Evolutionary conservation across 2,797 vertebrate genomes (phyloP).

Genomic region (Galagoides demidoff): DNA sequence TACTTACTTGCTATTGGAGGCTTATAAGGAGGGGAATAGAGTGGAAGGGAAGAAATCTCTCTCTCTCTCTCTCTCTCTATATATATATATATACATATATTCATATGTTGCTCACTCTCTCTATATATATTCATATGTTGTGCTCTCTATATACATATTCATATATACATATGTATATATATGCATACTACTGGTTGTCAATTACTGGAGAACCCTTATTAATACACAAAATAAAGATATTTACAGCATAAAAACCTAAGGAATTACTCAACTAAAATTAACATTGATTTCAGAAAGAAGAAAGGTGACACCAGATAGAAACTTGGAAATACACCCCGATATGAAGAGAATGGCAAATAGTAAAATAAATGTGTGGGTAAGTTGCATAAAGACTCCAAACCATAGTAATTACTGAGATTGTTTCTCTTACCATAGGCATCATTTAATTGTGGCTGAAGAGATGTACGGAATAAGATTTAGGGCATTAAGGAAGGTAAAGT

Average conservation of each 20-base stretch:
- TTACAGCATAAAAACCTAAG: not conserved
- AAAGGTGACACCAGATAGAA: not conserved
- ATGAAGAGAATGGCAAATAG: not conserved
- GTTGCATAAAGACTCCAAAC: not conserved
- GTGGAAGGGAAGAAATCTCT: not conserved
- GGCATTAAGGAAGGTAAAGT: not conserved
- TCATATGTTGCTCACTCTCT: too few species aligned
- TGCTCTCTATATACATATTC: not conserved
- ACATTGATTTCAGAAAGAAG: not conserved
- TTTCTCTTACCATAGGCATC: not conserved
- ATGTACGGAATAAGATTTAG: not conserved
- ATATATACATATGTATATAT: not conserved
- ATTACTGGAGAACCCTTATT: not conserved
- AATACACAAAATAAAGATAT: not conserved
- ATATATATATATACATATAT: too few species aligned
- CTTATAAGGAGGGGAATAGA: not conserved
- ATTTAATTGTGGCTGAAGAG: not conserved
- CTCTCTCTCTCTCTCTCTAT: not conserved
- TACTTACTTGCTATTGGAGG: not conserved
- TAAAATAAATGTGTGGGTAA: not conserved
- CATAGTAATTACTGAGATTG: not conserved
- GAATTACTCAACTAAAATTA: not conserved
- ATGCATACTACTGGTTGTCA: not conserved
- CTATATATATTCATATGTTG: too few species aligned
- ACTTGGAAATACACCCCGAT: not conserved